Evolutionary conservation across 2,113 vertebrate species (phyloP).

Genomic region (Sula dactylatra): DNA sequence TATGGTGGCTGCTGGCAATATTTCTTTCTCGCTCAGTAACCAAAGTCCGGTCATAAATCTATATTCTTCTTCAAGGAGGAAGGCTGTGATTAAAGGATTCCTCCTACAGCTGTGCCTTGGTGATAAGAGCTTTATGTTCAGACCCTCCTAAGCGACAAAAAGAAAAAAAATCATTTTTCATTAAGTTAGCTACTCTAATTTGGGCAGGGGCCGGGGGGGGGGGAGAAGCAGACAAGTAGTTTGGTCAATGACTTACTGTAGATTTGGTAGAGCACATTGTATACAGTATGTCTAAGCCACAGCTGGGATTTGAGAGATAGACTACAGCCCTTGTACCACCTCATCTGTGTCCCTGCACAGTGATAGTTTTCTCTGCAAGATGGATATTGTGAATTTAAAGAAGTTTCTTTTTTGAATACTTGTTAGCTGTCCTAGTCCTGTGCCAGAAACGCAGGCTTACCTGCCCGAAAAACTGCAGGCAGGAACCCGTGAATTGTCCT

Average conservation of each 20-base stretch:
- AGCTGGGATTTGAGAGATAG: slow-evolving; percentile 44
- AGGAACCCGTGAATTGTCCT: background rate
- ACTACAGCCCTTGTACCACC: background rate
- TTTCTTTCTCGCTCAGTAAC: slow-evolving; percentile 67
- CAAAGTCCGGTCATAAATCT: slow-evolving; percentile 70
- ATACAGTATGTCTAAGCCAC: slow-evolving; percentile 6
- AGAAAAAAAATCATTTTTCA: slow-evolving; percentile 61
- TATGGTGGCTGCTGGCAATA: slow-evolving; percentile 48
- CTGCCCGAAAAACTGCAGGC: background rate
- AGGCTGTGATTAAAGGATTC: slow-evolving; percentile 74
- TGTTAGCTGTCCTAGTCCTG: background rate
- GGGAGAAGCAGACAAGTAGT: slow-evolving; percentile 22
- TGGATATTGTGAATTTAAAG: background rate
- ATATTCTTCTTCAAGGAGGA: slow-evolving; percentile 75
- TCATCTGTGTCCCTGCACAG: background rate
- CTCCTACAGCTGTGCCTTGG: slow-evolving; percentile 69
- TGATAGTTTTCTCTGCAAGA: background rate
- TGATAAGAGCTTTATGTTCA: slow-evolving; percentile 75
- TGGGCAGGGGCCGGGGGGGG: background rate
- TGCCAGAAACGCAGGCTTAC: background rate
- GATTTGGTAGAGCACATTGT: background rate
- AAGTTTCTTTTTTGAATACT: background rate
- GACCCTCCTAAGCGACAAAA: slow-evolving; percentile 58
- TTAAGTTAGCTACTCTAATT: slow-evolving; percentile 64
- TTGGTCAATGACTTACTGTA: slow-evolving; percentile 34